Conservation (phyloP, 2,113 vertebrate genomes). For the Odobenus rosmarus region DNA sequence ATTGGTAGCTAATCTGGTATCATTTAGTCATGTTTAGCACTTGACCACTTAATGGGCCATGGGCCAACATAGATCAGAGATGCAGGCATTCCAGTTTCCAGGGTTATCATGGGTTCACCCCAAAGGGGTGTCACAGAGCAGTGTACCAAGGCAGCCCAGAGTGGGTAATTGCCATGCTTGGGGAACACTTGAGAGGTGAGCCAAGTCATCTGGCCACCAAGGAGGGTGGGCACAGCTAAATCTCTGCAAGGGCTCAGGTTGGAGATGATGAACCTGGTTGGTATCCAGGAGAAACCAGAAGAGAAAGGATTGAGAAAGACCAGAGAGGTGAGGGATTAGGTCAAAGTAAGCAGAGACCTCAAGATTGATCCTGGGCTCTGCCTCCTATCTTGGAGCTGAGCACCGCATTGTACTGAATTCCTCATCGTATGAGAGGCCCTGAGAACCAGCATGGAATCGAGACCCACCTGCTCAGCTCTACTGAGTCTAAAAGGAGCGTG, state of each 20-base stretch:
- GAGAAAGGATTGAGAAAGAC: background rate
- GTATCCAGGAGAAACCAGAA: background rate
- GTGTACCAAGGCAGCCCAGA: background rate
- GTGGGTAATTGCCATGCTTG: background rate
- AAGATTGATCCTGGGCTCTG: background rate
- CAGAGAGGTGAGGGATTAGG: background rate
- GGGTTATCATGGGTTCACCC: background rate
- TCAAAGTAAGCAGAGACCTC: background rate
- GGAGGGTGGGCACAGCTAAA: rapidly evolving
- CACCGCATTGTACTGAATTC: background rate
- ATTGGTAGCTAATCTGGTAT: slow-evolving; percentile 9
- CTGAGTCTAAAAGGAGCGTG: background rate
- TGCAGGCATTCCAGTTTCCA: background rate
- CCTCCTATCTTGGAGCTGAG: background rate
- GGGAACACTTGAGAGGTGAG: background rate
- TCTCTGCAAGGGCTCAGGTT: background rate
- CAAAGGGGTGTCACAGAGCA: background rate
- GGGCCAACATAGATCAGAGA: background rate
- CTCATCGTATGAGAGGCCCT: background rate
- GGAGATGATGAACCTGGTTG: background rate
- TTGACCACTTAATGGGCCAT: background rate
- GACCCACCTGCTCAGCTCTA: background rate
- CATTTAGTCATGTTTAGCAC: slow-evolving; percentile 6
- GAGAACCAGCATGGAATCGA: background rate
- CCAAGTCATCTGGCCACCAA: background rate